Conservation (phyloP, 2,888 invertebrate species). For the Petrolisthes cinctipes region DNA sequence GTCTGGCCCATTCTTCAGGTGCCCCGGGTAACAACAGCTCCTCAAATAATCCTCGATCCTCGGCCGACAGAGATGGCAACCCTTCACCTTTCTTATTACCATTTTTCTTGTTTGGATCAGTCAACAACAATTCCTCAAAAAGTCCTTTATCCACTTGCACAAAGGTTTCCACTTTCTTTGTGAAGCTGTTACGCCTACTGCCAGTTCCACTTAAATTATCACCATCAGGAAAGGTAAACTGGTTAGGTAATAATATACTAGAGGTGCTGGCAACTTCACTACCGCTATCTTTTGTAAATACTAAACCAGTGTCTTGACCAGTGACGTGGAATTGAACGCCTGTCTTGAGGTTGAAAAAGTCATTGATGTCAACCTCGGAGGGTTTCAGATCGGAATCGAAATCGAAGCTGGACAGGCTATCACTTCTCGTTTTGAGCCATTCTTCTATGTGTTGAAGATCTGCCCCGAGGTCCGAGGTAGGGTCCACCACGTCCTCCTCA, state of each 20-base stretch:
- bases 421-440: slow-evolving; percentile 63
- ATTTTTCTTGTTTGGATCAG: slow-evolving; percentile 52
- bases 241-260: slow-evolving; percentile 40
- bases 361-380: slow-evolving; percentile 58
- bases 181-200: slow-evolving; percentile 49
- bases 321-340: slow-evolving; percentile 44
- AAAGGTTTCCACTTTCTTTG: slow-evolving; percentile 51
- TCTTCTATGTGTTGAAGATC: slow-evolving; percentile 63
- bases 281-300: slow-evolving; percentile 34
- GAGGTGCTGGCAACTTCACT: slow-evolving; percentile 43
- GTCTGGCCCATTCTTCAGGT: slow-evolving; percentile 56
- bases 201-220: slow-evolving; percentile 35
- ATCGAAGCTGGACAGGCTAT: slow-evolving; percentile 63
- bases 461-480: slow-evolving; percentile 44
- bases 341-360: slow-evolving; percentile 57
- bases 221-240: slow-evolving; percentile 47
- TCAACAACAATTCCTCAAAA: slow-evolving; percentile 62
- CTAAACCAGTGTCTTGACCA: slow-evolving; percentile 50
- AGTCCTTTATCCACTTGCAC: slow-evolving; percentile 62
- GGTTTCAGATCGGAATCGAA: slow-evolving; percentile 62
- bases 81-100: slow-evolving; percentile 34
- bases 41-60: slow-evolving; percentile 56
- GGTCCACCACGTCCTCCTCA: slow-evolving; percentile 46
- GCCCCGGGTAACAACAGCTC: slow-evolving; percentile 59
- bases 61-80: slow-evolving; percentile 35